These are phyloP conservation scores for Notarius quadriscutis DNA, from an alignment of 2,113 vertebrate genomes.

Conservation along the genomic window DNA sequence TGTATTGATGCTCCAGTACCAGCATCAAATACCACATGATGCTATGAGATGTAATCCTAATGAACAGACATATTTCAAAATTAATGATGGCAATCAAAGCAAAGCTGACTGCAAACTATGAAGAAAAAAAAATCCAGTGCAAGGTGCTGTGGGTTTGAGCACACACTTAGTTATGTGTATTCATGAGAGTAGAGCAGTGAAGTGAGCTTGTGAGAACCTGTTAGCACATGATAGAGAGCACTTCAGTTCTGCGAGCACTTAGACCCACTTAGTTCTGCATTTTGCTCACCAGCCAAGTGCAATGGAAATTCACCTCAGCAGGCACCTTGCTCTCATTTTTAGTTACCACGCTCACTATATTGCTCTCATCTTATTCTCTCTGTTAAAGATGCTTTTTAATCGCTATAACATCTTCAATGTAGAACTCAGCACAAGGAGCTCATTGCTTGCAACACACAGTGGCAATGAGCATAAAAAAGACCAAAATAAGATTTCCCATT, in stretches of 20 bases:
- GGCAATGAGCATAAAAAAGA: too few relatives aligned
- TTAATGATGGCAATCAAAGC: not conserved
- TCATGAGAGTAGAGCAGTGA: not conserved
- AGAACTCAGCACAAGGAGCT: not conserved
- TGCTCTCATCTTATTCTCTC: not conserved
- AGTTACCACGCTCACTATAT: too few relatives aligned
- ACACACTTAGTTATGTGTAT: not conserved
- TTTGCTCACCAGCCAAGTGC: not conserved
- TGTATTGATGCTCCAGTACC: not conserved
- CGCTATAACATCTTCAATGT: not conserved
- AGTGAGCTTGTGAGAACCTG: not conserved
- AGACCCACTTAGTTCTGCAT: not conserved
- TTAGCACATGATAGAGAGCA: not conserved
- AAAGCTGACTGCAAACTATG: not conserved
- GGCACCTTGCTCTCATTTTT: not conserved
- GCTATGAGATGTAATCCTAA: not conserved
- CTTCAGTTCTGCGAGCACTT: not conserved
- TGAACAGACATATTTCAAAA: not conserved
- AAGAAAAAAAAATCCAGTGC: not conserved
- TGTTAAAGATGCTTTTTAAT: not conserved
- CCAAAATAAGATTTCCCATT: not conserved
- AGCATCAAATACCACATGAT: not conserved
- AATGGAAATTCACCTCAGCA: not conserved
- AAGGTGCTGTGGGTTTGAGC: not conserved
- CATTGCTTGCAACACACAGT: not conserved